phyloP scores from a whole-genome alignment of 2,888 invertebrate species.

The Endotricha flammealis region DNA sequence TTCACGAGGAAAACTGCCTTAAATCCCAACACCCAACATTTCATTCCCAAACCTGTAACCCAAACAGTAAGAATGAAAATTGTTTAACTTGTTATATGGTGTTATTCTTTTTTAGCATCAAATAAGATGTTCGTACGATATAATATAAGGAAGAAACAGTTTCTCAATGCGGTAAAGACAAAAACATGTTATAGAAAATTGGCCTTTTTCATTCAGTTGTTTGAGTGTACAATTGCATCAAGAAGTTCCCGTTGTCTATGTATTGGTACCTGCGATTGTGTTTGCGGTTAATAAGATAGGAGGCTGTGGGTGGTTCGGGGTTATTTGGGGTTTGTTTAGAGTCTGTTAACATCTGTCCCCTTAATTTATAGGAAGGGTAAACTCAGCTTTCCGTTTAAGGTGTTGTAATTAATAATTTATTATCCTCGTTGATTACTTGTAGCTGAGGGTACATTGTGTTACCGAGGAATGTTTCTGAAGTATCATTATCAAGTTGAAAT shows the following conservation, averaged over 20 bases:
- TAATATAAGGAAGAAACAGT: conserved; percentile 67
- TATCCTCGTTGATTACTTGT: conserved; percentile 53
- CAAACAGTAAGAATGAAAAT: conserved; percentile 22
- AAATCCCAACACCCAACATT: background rate
- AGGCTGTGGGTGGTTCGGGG: conserved; percentile 67
- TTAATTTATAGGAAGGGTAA: conserved; percentile 72
- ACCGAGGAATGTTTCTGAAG: background rate
- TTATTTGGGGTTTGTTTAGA: conserved; percentile 72
- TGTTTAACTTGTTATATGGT: background rate
- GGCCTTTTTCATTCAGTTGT: conserved; percentile 21
- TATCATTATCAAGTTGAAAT: too few species aligned
- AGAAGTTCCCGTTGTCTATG: conserved; percentile 11
- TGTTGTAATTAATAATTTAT: conserved; percentile 75
- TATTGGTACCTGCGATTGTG: conserved; percentile 23
- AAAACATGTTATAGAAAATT: conserved; percentile 38
- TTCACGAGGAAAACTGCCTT: conserved; percentile 28
- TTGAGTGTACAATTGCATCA: conserved; percentile 26
- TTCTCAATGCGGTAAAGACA: conserved; percentile 59
- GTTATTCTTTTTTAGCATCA: conserved; percentile 26
- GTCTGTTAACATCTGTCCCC: conserved; percentile 73
- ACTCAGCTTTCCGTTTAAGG: conserved; percentile 53
- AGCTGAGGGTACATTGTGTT: conserved; percentile 32
- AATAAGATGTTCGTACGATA: conserved; percentile 55
- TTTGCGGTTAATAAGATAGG: conserved; percentile 41
- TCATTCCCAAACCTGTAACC: background rate